These are phyloP conservation scores for Cabera pusaria DNA, from an alignment of 2,888 invertebrate genomes.

Conservation along the genomic window DNA sequence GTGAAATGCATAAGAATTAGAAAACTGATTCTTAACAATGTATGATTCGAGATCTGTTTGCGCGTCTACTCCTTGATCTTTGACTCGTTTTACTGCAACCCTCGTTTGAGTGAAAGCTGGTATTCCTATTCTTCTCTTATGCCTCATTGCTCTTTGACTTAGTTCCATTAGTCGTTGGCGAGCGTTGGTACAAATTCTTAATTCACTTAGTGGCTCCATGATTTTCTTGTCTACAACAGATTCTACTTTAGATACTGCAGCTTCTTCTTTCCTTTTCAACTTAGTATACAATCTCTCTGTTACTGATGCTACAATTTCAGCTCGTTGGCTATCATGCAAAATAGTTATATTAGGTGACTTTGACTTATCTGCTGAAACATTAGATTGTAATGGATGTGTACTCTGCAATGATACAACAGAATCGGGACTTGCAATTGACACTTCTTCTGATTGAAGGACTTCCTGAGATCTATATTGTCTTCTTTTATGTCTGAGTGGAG, in stretches of 20 bases:
- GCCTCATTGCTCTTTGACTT: slow-evolving; percentile 82
- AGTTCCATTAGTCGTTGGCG: slow-evolving; percentile 82
- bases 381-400: slow-evolving; percentile 46
- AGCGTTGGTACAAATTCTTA: slow-evolving; percentile 84
- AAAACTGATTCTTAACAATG: slow-evolving; percentile 47
- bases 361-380: slow-evolving; percentile 39
- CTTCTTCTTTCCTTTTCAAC: slow-evolving; percentile 80
- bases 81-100: slow-evolving; percentile 74
- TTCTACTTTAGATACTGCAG: slow-evolving; percentile 64
- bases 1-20: slow-evolving; percentile 48
- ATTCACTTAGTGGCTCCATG: slow-evolving; percentile 74
- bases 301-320: slow-evolving; percentile 88
- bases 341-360: slow-evolving; percentile 55
- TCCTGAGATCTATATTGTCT: slow-evolving; percentile 77
- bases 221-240: slow-evolving; percentile 65
- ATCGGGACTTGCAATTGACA: slow-evolving; percentile 30
- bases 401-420: slow-evolving; percentile 41
- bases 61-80: slow-evolving; percentile 82
- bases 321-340: slow-evolving; percentile 78
- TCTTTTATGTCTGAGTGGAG: slow-evolving; percentile 64
- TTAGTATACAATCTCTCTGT: slow-evolving; percentile 86
- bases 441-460: slow-evolving; percentile 56
- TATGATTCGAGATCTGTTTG: slow-evolving; percentile 78
- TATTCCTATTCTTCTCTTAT: slow-evolving; percentile 74
- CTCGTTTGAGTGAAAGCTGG: slow-evolving; percentile 84